Percentiles rank a stretch among this genome's conserved stretches.
phyloP scores from a whole-genome alignment of 2,113 vertebrate genomes.

The Anhinga rufa region DNA sequence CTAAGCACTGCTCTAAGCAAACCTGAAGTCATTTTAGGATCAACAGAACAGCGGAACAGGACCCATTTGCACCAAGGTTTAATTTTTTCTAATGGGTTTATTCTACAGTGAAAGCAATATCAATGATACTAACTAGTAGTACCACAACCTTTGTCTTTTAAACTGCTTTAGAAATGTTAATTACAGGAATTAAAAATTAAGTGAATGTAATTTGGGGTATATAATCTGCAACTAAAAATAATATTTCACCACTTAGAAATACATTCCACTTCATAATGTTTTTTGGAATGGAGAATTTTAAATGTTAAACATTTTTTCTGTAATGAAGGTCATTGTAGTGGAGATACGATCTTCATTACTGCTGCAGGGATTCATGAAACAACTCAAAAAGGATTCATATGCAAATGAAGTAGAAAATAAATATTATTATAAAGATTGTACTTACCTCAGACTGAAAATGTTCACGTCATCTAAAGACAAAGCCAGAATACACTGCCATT shows the following conservation, averaged over 20 bases:
- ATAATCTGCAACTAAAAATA: neutral
- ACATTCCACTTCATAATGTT: neutral
- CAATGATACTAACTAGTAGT: neutral
- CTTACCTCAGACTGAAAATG: neutral
- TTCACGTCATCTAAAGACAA: neutral
- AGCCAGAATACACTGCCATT: neutral
- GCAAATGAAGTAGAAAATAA: neutral
- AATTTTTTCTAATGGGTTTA: neutral
- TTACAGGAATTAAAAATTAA: neutral
- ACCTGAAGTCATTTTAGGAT: neutral
- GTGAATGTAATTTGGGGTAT: neutral
- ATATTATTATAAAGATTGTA: neutral
- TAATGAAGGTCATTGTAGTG: neutral
- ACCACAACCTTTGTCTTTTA: neutral
- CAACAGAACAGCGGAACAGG: neutral
- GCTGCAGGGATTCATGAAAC: neutral
- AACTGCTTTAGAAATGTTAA: neutral
- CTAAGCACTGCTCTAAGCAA: neutral
- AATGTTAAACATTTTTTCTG: neutral
- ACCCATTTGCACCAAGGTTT: neutral
- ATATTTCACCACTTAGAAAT: neutral
- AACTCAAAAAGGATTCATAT: neutral
- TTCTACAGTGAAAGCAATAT: neutral
- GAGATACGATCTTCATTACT: neutral
- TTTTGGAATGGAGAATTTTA: neutral